Conservation (phyloP, 2,113 vertebrate genomes). For the Clinocottus analis region DNA sequence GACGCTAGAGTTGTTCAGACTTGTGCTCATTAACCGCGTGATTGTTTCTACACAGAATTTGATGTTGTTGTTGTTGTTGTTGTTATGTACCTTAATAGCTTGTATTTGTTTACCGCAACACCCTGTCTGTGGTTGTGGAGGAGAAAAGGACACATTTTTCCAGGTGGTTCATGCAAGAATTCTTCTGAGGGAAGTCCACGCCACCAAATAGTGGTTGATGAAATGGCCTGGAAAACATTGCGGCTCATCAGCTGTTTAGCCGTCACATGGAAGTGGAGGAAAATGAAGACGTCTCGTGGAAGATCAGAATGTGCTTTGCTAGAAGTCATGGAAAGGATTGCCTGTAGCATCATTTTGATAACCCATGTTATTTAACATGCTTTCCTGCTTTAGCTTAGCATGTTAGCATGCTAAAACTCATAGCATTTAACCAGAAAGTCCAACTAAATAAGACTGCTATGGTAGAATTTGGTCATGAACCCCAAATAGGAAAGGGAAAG, state of each 20-base stretch:
- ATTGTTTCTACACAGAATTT: conserved; percentile 26
- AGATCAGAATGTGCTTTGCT: conserved; percentile 2
- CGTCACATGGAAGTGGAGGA: conserved; percentile 42
- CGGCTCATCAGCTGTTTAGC: conserved; percentile 33
- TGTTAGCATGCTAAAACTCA: no score
- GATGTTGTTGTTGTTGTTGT: no score
- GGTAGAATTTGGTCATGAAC: no score
- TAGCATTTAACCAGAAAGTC: no score
- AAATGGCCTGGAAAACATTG: conserved; percentile 25
- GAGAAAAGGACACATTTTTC: conserved; percentile 43
- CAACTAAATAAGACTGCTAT: no score
- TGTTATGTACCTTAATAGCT: conserved; percentile 17
- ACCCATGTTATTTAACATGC: no score
- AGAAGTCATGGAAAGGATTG: neutral
- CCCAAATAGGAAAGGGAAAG: no score
- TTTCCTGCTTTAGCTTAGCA: no score
- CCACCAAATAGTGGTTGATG: conserved; percentile 25
- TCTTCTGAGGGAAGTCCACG: conserved; percentile 27
- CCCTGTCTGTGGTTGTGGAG: conserved; percentile 10
- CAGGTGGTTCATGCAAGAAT: conserved; percentile 34
- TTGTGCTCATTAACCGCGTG: conserved; percentile 22
- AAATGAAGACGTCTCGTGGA: conserved; percentile 31
- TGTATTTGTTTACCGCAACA: conserved; percentile 18
- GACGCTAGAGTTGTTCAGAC: conserved; percentile 10
- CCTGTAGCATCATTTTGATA: neutral